phyloP scores from a whole-genome alignment of 2,113 vertebrate species.

The Podarcis cretensis region DNA sequence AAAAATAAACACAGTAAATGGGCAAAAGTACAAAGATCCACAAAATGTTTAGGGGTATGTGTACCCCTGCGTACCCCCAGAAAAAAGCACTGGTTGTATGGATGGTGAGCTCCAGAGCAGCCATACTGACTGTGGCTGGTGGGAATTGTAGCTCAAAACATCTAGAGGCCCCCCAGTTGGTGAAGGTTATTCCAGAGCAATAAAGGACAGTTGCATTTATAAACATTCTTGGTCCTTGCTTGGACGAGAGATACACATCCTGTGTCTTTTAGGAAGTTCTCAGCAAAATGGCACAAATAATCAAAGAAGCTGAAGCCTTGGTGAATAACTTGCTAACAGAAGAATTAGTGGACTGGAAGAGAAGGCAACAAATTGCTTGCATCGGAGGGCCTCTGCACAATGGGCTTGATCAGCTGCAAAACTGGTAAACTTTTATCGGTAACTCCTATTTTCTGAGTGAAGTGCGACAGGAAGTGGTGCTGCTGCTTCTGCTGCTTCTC shows the following conservation, averaged over 20 bases:
- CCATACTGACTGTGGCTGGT: too few relatives aligned
- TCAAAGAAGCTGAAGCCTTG: constrained; percentile 89
- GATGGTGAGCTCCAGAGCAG: too few relatives aligned
- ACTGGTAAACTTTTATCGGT: constrained; percentile 81
- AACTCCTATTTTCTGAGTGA: constrained; percentile 54
- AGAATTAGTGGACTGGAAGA: constrained; percentile 93
- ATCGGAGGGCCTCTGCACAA: constrained; percentile 91
- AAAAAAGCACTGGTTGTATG: too few relatives aligned
- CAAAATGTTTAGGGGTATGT: too few relatives aligned
- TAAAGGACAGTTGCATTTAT: too few relatives aligned
- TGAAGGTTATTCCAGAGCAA: too few relatives aligned
- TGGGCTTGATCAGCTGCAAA: constrained; percentile 93
- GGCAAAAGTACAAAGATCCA: too few relatives aligned
- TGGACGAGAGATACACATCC: background rate
- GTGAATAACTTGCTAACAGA: constrained; percentile 86
- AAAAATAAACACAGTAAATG: too few relatives aligned
- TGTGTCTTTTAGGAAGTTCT: constrained; percentile 84
- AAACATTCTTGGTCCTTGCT: background rate
- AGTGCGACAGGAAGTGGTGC: constrained; percentile 73
- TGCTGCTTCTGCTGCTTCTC: constrained; percentile 8
- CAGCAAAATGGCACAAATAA: constrained; percentile 87
- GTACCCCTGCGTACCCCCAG: too few relatives aligned
- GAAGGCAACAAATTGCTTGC: constrained; percentile 91
- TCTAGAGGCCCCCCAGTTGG: too few relatives aligned
- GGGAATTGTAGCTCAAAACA: too few relatives aligned